Percentiles rank a stretch among this genome's conserved stretches.
phyloP scores from a whole-genome alignment of 2,797 vertebrate species.

The Echiichthys vipera region DNA sequence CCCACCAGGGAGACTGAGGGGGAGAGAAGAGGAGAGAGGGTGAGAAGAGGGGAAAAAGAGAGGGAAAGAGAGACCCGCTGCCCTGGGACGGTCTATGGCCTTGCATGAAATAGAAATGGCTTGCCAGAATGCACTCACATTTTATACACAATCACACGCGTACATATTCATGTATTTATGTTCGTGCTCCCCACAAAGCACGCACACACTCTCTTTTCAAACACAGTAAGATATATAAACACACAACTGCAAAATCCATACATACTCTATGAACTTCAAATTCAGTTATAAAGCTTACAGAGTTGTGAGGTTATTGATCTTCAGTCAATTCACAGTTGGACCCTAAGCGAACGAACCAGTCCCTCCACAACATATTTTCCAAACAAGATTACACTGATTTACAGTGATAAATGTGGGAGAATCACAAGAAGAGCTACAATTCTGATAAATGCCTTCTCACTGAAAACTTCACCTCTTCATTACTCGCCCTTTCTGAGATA shows the following conservation, averaged over 20 bases:
- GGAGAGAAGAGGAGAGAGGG: background rate
- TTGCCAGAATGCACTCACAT: slow-evolving; percentile 41
- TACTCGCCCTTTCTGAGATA: background rate
- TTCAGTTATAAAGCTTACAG: slow-evolving; percentile 52
- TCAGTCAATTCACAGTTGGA: slow-evolving; percentile 40
- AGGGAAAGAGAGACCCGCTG: background rate
- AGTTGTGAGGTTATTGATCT: slow-evolving; percentile 61
- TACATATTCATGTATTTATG: too few species aligned
- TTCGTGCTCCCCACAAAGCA: too few species aligned
- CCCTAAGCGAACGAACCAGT: slow-evolving; percentile 37
- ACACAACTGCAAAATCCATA: background rate
- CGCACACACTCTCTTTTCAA: background rate
- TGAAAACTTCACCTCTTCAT: background rate
- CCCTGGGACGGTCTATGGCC: slow-evolving; percentile 58
- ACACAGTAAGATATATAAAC: background rate
- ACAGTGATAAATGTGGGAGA: slow-evolving; percentile 24
- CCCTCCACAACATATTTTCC: slow-evolving; percentile 22
- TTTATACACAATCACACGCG: slow-evolving; percentile 34
- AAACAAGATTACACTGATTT: slow-evolving; percentile 25
- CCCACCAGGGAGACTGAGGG: slow-evolving; percentile 69
- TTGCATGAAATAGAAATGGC: slow-evolving; percentile 60
- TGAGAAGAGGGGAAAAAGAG: background rate
- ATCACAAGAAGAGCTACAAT: background rate
- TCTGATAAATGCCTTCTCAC: background rate
- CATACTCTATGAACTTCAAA: slow-evolving; percentile 20